Conservation (phyloP, 2,888 invertebrate species). For the Sthenelais limicola region DNA sequence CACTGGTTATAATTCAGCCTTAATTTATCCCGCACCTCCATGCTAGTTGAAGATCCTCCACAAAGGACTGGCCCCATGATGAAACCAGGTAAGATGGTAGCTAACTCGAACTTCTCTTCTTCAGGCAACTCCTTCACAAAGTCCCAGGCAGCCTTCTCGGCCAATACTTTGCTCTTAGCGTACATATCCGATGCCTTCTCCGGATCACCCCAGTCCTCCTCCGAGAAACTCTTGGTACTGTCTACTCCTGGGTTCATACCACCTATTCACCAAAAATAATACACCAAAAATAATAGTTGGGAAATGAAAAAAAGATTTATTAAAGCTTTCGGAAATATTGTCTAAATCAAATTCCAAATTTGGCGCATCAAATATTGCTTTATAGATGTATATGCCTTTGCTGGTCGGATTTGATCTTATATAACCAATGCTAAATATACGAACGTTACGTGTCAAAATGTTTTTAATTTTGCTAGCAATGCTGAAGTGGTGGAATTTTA, state of each 20-base stretch:
- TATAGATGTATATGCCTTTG: too few relatives aligned
- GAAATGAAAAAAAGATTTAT: not conserved
- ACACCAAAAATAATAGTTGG: not conserved
- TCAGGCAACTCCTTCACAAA: conserved; percentile 72
- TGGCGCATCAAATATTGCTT: too few relatives aligned
- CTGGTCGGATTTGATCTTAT: too few relatives aligned
- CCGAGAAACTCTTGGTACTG: conserved; percentile 40
- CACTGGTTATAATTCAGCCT: too few relatives aligned
- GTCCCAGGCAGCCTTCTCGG: conserved; percentile 76
- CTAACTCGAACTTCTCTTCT: conserved; percentile 71
- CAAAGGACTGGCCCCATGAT: conserved; percentile 74
- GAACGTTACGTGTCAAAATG: too few relatives aligned
- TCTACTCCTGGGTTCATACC: conserved; percentile 25
- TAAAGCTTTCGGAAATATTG: not conserved
- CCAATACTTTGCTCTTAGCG: conserved; percentile 73
- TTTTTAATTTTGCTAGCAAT: too few relatives aligned
- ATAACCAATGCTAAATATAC: too few relatives aligned
- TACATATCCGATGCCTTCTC: conserved; percentile 59
- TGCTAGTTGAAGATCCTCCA: conserved; percentile 54
- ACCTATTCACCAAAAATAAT: too few relatives aligned
- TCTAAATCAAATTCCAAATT: not conserved
- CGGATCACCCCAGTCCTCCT: conserved; percentile 47
- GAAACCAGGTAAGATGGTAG: conserved; percentile 74
- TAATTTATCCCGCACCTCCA: conserved; percentile 68
- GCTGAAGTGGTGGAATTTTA: too few relatives aligned